Evolutionary conservation across 2,113 vertebrate genomes (phyloP).

Genomic region (Scophthalmus maximus): DNA sequence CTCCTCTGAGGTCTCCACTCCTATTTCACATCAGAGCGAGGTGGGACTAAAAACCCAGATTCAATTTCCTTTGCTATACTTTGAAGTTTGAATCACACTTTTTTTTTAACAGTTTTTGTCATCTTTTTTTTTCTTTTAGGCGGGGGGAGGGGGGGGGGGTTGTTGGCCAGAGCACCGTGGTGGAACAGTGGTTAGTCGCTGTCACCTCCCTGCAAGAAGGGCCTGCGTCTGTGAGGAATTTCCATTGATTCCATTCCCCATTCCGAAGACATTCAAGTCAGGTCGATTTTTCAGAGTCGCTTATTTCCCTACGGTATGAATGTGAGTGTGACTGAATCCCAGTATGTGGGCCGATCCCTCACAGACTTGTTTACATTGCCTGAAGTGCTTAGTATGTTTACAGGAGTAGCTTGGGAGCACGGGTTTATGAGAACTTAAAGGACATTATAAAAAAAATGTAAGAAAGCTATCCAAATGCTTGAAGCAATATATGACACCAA

Average conservation of each 20-base stretch:
- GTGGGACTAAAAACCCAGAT: slow-evolving; percentile 69
- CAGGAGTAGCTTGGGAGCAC: slow-evolving; percentile 10
- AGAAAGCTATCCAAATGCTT: not conserved
- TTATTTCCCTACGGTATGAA: slow-evolving; percentile 63
- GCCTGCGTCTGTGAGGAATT: slow-evolving; percentile 53
- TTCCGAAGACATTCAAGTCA: slow-evolving; percentile 64
- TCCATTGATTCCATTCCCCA: slow-evolving; percentile 52
- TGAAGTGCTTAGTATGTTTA: slow-evolving; percentile 41
- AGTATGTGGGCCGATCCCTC: slow-evolving; percentile 40
- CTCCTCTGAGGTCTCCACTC: slow-evolving; percentile 57
- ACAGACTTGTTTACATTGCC: slow-evolving; percentile 59
- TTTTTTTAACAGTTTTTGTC: slow-evolving; percentile 40
- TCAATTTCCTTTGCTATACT: slow-evolving; percentile 62
- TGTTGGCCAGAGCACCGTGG: no score
- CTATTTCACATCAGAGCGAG: slow-evolving; percentile 67
- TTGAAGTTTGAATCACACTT: slow-evolving; percentile 65
- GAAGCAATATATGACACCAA: slow-evolving; percentile 19
- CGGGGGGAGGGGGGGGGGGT: not conserved
- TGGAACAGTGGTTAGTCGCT: slow-evolving; percentile 52
- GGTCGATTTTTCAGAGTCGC: slow-evolving; percentile 47
- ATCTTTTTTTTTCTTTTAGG: slow-evolving; percentile 23
- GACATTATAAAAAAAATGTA: slow-evolving; percentile 18
- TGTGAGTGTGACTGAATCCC: slow-evolving; percentile 49
- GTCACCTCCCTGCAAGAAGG: slow-evolving; percentile 49
- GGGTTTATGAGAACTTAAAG: slow-evolving; percentile 44